These are phyloP conservation scores for Eospalax fontanierii DNA, from an alignment of 2,797 vertebrate species.

Conservation along the genomic window DNA sequence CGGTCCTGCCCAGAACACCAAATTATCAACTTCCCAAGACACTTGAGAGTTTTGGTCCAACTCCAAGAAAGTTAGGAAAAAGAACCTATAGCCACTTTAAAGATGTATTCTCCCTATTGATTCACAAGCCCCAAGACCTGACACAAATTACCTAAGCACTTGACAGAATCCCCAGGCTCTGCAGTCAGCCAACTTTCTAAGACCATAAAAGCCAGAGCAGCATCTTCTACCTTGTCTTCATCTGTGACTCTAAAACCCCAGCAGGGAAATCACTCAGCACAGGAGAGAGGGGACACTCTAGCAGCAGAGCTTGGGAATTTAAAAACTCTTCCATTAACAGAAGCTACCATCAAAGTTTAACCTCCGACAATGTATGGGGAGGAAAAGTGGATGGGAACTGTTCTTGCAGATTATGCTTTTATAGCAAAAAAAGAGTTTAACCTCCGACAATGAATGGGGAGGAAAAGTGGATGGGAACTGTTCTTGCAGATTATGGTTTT, in stretches of 20 bases:
- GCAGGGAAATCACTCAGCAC: background rate
- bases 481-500: conserved; percentile 39
- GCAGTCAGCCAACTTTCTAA: background rate
- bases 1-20: background rate
- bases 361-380: background rate
- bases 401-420: conserved; percentile 40
- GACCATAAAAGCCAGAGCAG: background rate
- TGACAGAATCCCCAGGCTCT: conserved; percentile 26
- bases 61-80: conserved; percentile 56
- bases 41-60: conserved; percentile 12
- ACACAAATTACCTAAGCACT: conserved; percentile 47
- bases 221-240: background rate
- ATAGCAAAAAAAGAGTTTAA: conserved; percentile 42
- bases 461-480: accelerated
- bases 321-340: conserved; percentile 43
- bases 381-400: accelerated
- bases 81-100: conserved; percentile 4
- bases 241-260: conserved; percentile 24
- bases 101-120: conserved; percentile 33
- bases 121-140: conserved; percentile 29
- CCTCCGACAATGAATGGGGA: background rate
- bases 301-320: background rate
- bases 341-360: conserved; percentile 52
- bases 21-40: background rate
- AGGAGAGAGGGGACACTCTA: background rate